Evolutionary conservation across 2,888 invertebrate species (phyloP).

Genomic region (Drepanosiphum platanoidis): DNA sequence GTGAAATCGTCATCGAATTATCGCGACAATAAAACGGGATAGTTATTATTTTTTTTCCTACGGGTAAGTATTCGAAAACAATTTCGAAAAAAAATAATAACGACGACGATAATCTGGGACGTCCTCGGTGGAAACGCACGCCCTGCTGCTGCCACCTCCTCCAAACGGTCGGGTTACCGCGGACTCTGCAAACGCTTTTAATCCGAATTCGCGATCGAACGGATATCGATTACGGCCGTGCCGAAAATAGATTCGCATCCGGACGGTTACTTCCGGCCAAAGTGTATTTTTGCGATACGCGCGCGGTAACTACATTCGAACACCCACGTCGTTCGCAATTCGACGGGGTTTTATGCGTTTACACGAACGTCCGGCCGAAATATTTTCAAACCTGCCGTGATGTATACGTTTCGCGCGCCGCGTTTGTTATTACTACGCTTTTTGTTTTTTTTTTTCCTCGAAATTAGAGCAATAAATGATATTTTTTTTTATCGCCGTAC

Average conservation of each 20-base stretch:
- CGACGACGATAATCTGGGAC: no score
- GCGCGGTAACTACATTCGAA: neutral
- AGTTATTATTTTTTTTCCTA: no score
- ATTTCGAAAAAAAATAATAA: no score
- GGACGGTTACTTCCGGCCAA: no score
- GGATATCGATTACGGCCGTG: neutral
- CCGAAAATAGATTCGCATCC: conserved; percentile 23
- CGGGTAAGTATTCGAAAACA: no score
- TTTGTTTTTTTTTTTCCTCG: neutral
- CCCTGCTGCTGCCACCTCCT: no score
- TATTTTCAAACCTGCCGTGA: neutral
- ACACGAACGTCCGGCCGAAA: neutral
- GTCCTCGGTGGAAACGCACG: no score
- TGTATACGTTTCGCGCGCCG: neutral
- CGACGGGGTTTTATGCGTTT: neutral
- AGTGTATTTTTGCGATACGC: neutral
- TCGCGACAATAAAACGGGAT: no score
- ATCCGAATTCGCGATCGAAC: neutral
- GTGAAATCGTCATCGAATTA: no score
- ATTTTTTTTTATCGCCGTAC: neutral
- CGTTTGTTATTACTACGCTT: neutral
- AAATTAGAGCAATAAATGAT: neutral
- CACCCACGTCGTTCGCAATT: neutral
- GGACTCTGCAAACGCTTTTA: conserved; percentile 1
- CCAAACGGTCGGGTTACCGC: no score